phyloP scores from a whole-genome alignment of 2,113 vertebrate species.

The Bagarius yarrelli region DNA sequence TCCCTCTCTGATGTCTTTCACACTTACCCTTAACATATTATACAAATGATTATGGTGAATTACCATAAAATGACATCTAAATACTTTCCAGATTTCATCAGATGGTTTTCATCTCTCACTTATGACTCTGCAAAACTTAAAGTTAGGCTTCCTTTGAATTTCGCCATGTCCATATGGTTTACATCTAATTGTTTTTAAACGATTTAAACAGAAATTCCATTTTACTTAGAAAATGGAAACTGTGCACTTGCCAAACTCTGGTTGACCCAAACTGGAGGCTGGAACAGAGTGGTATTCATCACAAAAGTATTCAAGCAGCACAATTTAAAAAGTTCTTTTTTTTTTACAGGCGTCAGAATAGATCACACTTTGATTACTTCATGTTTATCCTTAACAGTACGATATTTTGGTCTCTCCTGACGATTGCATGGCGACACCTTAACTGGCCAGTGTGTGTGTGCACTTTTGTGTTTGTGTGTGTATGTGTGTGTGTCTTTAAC shows the following conservation, averaged over 20 bases:
- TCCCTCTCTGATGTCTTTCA: slow-evolving; percentile 2
- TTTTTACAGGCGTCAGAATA: slow-evolving; percentile 53
- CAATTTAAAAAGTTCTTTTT: slow-evolving; percentile 55
- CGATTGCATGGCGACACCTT: slow-evolving; percentile 45
- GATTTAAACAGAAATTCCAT: slow-evolving; percentile 71
- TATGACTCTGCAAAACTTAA: slow-evolving; percentile 39
- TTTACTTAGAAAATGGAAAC: slow-evolving; percentile 69
- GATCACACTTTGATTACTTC: slow-evolving; percentile 53
- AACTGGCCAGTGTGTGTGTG: not conserved
- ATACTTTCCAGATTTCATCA: slow-evolving; percentile 47
- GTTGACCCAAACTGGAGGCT: slow-evolving; percentile 63
- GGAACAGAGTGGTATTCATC: slow-evolving; percentile 64
- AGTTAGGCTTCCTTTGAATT: slow-evolving; percentile 57
- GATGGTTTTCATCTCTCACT: slow-evolving; percentile 49
- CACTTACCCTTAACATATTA: slow-evolving; percentile 43
- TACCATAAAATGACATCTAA: slow-evolving; percentile 52
- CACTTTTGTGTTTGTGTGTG: not conserved
- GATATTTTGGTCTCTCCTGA: slow-evolving; percentile 42
- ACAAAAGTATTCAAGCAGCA: slow-evolving; percentile 50
- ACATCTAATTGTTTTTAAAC: slow-evolving; percentile 71
- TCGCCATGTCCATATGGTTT: slow-evolving; percentile 68
- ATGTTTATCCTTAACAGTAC: slow-evolving; percentile 51
- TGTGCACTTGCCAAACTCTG: slow-evolving; percentile 61
- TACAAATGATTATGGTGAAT: slow-evolving; percentile 48
- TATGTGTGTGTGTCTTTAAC: not conserved